Evolutionary conservation across 2,888 invertebrate genomes (phyloP).

Genomic region (Chrysotoxum bicinctum): DNA sequence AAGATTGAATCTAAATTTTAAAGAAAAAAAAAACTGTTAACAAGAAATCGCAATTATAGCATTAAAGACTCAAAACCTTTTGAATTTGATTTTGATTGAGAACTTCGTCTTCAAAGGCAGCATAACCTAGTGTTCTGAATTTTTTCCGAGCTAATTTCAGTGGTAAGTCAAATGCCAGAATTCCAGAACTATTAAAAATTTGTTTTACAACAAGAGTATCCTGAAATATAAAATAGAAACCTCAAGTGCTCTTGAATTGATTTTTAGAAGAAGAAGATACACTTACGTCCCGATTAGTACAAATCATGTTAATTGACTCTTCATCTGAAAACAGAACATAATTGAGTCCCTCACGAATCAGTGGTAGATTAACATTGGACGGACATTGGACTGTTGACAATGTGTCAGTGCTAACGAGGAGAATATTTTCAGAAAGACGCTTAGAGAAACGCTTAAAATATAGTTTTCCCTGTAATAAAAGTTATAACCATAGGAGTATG

Average conservation of each 20-base stretch:
- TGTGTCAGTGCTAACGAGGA: slow-evolving; percentile 82
- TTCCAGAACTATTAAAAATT: slow-evolving; percentile 82
- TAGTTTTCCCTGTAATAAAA: slow-evolving; percentile 87
- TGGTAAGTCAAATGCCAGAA: slow-evolving; percentile 84
- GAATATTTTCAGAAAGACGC: slow-evolving; percentile 81
- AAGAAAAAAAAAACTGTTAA: neutral
- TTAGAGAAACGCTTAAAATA: slow-evolving; percentile 87
- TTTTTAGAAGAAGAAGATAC: neutral
- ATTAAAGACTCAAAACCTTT: slow-evolving; percentile 72
- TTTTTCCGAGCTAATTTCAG: slow-evolving; percentile 90
- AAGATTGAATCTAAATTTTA: slow-evolving; percentile 81
- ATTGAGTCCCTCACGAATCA: slow-evolving; percentile 80
- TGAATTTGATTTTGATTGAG: slow-evolving; percentile 81
- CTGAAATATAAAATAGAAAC: slow-evolving; percentile 79
- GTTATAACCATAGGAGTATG: neutral
- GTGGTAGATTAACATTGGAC: slow-evolving; percentile 78
- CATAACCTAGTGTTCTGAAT: slow-evolving; percentile 88
- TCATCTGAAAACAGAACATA: slow-evolving; percentile 88
- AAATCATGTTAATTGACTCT: slow-evolving; percentile 89
- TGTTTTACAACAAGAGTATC: slow-evolving; percentile 91
- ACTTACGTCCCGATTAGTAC: slow-evolving; percentile 90
- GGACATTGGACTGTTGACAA: slow-evolving; percentile 82
- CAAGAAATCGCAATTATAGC: neutral
- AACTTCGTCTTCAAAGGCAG: slow-evolving; percentile 87
- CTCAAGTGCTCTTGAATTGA: neutral